phyloP scores from a whole-genome alignment of 2,797 vertebrate genomes.

The Poeciliopsis turneri region DNA sequence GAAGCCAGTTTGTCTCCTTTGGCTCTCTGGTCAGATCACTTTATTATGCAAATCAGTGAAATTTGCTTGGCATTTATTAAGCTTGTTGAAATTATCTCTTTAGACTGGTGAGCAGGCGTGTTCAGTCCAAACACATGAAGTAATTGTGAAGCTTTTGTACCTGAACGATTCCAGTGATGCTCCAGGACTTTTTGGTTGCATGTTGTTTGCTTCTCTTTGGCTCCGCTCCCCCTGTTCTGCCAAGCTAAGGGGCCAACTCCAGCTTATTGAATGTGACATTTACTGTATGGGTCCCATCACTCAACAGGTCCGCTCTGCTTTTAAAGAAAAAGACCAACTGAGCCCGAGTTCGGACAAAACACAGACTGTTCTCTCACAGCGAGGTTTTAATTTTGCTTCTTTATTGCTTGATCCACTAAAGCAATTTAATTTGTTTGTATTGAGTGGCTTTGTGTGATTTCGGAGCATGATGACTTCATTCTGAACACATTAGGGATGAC shows the following conservation, averaged over 20 bases:
- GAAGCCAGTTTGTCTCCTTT: conserved; percentile 60
- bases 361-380: conserved; percentile 18
- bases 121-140: conserved; percentile 39
- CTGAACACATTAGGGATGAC: conserved; percentile 30
- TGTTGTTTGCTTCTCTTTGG: conserved; percentile 58
- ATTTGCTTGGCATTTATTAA: conserved; percentile 46
- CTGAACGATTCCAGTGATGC: conserved; percentile 31
- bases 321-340: conserved; percentile 36
- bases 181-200: conserved; percentile 42
- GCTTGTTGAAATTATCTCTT: conserved; percentile 53
- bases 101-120: conserved; percentile 47
- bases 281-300: conserved; percentile 34
- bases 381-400: conserved; percentile 29
- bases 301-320: conserved; percentile 36
- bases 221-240: conserved; percentile 44
- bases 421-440: conserved; percentile 59
- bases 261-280: conserved; percentile 53
- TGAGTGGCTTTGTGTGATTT: conserved; percentile 57
- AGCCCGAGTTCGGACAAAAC: conserved; percentile 22
- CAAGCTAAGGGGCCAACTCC: conserved; percentile 39
- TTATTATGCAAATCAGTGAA: conserved; percentile 67
- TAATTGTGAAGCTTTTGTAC: conserved; percentile 30
- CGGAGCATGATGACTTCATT: conserved; percentile 58
- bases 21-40: conserved; percentile 41
- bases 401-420: conserved; percentile 35